A percentile compares a stretch with the other conserved stretches of the same genome.
These are phyloP conservation scores for Nerophis lumbriciformis DNA, from an alignment of 2,113 vertebrate species.

Conservation along the genomic window DNA sequence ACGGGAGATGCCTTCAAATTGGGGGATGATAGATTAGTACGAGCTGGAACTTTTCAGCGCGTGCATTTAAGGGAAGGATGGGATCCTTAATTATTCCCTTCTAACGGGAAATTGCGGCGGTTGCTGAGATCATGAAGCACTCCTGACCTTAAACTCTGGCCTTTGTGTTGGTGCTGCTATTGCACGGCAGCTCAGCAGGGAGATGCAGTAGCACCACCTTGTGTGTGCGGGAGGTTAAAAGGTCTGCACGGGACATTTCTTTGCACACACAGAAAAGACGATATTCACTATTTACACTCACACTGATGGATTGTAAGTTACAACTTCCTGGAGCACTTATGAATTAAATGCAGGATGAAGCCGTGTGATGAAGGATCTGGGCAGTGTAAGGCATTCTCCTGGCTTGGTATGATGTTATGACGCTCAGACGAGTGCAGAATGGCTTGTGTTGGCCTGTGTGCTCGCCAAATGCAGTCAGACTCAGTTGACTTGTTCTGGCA, in stretches of 20 bases:
- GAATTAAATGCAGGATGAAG: conserved; percentile 1
- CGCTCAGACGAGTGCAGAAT: conserved; percentile 40
- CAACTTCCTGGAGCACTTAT: not conserved
- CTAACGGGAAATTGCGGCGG: conserved; percentile 26
- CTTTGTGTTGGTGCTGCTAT: conserved; percentile 25
- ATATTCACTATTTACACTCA: not conserved
- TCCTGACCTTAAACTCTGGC: conserved; percentile 36
- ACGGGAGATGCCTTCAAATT: conserved; percentile 18
- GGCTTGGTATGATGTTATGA: conserved; percentile 41
- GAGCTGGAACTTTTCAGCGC: conserved; percentile 8
- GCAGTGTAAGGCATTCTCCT: conserved; percentile 51
- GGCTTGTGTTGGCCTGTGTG: conserved; percentile 51
- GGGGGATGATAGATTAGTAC: conserved; percentile 23
- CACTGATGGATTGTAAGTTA: not conserved
- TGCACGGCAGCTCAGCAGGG: conserved; percentile 14
- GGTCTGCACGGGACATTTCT: conserved; percentile 2
- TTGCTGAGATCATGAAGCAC: conserved; percentile 36
- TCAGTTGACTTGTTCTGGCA: conserved; percentile 58
- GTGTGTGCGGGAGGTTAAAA: conserved; percentile 51
- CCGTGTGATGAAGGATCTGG: conserved; percentile 30
- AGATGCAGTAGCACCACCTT: conserved; percentile 68
- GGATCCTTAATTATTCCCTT: conserved; percentile 20
- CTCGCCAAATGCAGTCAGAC: conserved; percentile 57
- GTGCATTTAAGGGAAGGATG: conserved; percentile 15
- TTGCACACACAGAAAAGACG: not conserved